Conservation (phyloP, 1,140 invertebrate genomes). For the Papilio helenus region DNA sequence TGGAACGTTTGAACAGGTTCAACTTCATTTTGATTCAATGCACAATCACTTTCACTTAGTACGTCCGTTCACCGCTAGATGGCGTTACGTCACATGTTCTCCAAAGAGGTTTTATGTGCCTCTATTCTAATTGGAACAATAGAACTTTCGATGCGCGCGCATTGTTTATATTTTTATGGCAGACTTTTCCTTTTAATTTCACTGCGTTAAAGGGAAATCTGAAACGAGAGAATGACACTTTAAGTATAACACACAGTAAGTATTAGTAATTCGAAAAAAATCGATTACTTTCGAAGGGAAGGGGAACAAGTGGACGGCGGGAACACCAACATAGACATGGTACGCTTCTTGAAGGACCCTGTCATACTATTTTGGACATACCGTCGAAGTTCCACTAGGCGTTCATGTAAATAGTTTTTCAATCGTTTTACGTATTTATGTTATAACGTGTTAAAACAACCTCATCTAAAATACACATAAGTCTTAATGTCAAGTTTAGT, state of each 20-base stretch:
- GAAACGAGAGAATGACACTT: constrained; percentile 53
- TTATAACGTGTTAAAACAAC: too few relatives aligned
- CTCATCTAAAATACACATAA: neutral
- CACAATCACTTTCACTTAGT: constrained; percentile 51
- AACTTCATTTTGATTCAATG: constrained; percentile 72
- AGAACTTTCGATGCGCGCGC: constrained; percentile 39
- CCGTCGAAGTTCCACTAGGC: too few relatives aligned
- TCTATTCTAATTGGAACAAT: constrained; percentile 47
- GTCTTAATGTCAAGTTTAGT: constrained; percentile 28
- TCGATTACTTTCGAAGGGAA: too few relatives aligned
- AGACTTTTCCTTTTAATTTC: constrained; percentile 53
- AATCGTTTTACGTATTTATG: too few relatives aligned
- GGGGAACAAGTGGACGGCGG: too few relatives aligned
- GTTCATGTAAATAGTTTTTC: too few relatives aligned
- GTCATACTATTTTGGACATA: too few relatives aligned
- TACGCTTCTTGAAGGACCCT: too few relatives aligned
- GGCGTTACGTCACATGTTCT: constrained; percentile 50
- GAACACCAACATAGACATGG: too few relatives aligned
- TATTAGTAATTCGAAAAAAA: neutral
- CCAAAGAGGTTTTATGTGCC: constrained; percentile 38
- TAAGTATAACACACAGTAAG: neutral
- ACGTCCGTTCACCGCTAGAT: constrained; percentile 46
- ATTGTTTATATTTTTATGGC: constrained; percentile 54
- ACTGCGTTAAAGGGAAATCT: constrained; percentile 61
- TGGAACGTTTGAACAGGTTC: constrained; percentile 88